phyloP scores from a whole-genome alignment of 2,113 vertebrate genomes.

The Papio anubis region DNA sequence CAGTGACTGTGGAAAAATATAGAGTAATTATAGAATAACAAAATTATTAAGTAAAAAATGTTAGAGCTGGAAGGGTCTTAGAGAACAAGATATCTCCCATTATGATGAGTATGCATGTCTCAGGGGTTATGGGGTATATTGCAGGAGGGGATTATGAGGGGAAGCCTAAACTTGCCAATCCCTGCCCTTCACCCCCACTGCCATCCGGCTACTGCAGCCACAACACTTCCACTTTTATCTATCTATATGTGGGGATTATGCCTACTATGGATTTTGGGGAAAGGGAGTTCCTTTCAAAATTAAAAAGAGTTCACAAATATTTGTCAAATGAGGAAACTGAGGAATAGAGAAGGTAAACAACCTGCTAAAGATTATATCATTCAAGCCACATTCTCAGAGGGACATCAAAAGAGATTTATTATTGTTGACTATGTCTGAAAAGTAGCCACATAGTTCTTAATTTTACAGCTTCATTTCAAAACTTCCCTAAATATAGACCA shows the following conservation, averaged over 20 bases:
- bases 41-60: constrained; percentile 5
- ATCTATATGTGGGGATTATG: neutral
- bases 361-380: neutral
- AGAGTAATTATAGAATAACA: neutral
- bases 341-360: neutral
- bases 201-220: neutral
- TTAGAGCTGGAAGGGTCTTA: neutral
- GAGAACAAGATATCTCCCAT: neutral
- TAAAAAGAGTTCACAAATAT: neutral
- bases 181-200: neutral
- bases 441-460: neutral
- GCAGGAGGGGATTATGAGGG: neutral
- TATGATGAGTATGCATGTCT: neutral
- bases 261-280: neutral
- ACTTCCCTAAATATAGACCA: neutral
- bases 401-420: neutral
- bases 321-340: constrained; percentile 25
- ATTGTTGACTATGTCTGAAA: neutral
- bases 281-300: neutral
- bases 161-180: neutral
- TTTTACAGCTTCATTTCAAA: constrained; percentile 34
- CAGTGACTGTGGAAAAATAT: neutral
- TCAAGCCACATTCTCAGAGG: neutral
- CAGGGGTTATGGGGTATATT: neutral
- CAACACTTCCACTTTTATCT: neutral